Base-by-base conservation (phyloP, 2,888 invertebrate species). In the Pristionchus mayeri region DNA sequence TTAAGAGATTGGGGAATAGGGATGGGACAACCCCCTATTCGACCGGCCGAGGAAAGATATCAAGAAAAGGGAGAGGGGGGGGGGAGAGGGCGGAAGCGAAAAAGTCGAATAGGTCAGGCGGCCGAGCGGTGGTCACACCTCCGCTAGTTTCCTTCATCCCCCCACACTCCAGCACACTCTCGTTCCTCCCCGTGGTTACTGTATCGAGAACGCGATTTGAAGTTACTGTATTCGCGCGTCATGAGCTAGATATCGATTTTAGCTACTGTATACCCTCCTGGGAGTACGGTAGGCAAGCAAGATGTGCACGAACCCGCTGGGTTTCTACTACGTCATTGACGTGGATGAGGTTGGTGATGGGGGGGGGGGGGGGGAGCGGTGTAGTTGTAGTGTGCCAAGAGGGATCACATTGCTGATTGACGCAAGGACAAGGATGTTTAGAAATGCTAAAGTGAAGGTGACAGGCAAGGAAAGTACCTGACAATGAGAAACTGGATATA, bases 221-320 rank as follows among this genome's bases (percentile, higher is more conserved):
- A 9, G 44, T 13, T 44, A 44, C 44, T 6, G 44, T 44, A 44
- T 44, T 13, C 44, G 44, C n/a, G n/a, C n/a, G n/a, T n/a, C 7
- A 9, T 60, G 30, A 30, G n/a, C 18, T 18, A 63, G 63, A 30
- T 63, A 16, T 34, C 63, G 63, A 63, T 63, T 63, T 34, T 63
- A 63, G 63, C 18, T 63, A 63, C 63, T 34, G 63, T 34, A 63
- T 16, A 27, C 60, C 63, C 4, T 18, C 18, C 3, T 1, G 30
- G 34, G 18, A 34, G 34, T 63, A 37, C 63, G 34, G 34, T 63
- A 63, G 4, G 30, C 1, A n/a, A 34, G 13, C 2, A 18, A 54
- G 54, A 78, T 78, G 76, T 78, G 76, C 76, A 78, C 76, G 50
- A 78, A 78, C 50, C 76, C 76, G 76, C 76, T 78, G 50, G 48